phyloP scores from a whole-genome alignment of 2,888 invertebrate genomes.

The Aplocera efformata region DNA sequence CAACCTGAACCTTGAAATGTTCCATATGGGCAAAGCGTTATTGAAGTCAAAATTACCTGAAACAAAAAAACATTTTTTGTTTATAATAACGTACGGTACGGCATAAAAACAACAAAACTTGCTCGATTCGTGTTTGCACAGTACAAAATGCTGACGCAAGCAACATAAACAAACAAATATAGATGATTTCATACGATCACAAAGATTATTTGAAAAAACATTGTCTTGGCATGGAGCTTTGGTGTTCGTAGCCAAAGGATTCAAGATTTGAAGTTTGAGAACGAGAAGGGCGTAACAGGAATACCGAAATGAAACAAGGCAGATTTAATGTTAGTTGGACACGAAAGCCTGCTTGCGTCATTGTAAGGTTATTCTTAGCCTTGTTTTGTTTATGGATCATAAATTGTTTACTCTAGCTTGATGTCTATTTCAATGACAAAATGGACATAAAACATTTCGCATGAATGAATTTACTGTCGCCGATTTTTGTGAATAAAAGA shows the following conservation, averaged over 20 bases:
- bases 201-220: constrained; percentile 39
- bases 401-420: constrained; percentile 4
- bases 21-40: constrained; percentile 27
- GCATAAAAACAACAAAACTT: neutral
- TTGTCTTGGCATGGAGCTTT: constrained; percentile 41
- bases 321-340: constrained; percentile 35
- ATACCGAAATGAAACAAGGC: constrained; percentile 32
- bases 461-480: too few species aligned
- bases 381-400: constrained; percentile 9
- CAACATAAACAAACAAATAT: constrained; percentile 16
- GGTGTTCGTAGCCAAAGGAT: constrained; percentile 38
- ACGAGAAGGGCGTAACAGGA: constrained; percentile 39
- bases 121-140: too few species aligned
- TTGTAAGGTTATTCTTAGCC: constrained; percentile 17
- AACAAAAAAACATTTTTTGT: constrained; percentile 38
- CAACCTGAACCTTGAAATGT: constrained; percentile 15
- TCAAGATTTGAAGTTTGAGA: constrained; percentile 46
- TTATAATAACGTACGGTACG: too few species aligned
- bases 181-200: constrained; percentile 23
- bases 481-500: too few species aligned
- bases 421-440: neutral
- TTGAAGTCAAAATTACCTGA: constrained; percentile 52
- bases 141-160: constrained; percentile 2
- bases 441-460: neutral
- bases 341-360: constrained; percentile 29